Evolutionary conservation across 1,140 invertebrate species (phyloP).

Genomic region (Drosophila lacertosa): DNA sequence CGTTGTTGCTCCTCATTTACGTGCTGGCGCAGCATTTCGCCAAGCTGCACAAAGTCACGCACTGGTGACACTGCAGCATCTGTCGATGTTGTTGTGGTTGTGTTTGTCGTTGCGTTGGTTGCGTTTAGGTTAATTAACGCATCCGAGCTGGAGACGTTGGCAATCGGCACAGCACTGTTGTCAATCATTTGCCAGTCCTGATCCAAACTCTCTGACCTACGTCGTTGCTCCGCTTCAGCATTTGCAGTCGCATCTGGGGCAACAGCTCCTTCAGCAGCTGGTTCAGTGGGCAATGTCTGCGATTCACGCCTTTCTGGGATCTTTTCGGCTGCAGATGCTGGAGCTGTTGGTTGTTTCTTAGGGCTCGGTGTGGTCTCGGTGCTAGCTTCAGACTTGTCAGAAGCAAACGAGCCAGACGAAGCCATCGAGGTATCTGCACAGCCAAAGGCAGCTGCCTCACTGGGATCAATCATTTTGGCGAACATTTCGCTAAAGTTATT

Average conservation of each 20-base stretch:
- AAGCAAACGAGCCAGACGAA: constrained; percentile 11
- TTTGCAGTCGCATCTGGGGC: background rate
- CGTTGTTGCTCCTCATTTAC: constrained; percentile 57
- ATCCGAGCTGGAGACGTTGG: constrained; percentile 42
- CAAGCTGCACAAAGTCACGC: constrained; percentile 50
- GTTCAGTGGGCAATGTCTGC: background rate
- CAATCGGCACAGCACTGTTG: constrained; percentile 36
- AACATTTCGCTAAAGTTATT: constrained; percentile 83
- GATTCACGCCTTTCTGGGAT: background rate
- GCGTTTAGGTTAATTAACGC: constrained; percentile 57
- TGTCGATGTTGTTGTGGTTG: constrained; percentile 3
- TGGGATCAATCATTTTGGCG: constrained; percentile 77
- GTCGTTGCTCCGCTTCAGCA: constrained; percentile 13
- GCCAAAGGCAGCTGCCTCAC: constrained; percentile 43
- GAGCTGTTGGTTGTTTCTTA: constrained; percentile 2
- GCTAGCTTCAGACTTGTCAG: constrained; percentile 20
- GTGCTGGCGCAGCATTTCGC: constrained; percentile 64
- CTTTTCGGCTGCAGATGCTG: background rate
- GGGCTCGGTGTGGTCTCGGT: background rate
- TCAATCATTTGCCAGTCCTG: constrained; percentile 75
- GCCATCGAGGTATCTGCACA: constrained; percentile 31
- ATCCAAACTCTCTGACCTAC: constrained; percentile 64
- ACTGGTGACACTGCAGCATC: constrained; percentile 28
- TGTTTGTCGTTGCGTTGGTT: background rate
- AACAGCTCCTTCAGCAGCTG: constrained; percentile 1